Percentiles rank a stretch among this genome's conserved stretches.
Evolutionary conservation across 2,113 vertebrate species (phyloP).

Genomic region (Agelaius phoeniceus): DNA sequence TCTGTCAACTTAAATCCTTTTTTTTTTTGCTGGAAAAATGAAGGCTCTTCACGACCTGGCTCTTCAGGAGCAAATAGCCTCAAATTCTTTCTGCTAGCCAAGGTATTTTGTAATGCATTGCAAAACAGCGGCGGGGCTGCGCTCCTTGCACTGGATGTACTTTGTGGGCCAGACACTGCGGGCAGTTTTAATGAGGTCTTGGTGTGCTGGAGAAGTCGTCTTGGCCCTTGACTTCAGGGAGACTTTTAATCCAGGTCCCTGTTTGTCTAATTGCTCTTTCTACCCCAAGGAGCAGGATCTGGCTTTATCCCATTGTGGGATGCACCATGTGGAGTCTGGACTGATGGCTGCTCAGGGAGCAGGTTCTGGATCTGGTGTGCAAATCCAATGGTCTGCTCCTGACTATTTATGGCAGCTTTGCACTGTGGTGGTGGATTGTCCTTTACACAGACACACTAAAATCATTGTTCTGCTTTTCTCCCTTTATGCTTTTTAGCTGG

Average conservation of each 20-base stretch:
- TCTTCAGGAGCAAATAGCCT: constrained; percentile 46
- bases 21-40: constrained; percentile 41
- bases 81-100: constrained; percentile 62
- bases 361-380: neutral
- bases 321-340: neutral
- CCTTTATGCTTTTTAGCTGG: neutral
- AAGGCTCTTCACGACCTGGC: constrained; percentile 29
- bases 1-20: constrained; percentile 60
- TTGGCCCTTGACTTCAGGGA: neutral
- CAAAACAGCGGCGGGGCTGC: constrained; percentile 35
- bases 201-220: constrained; percentile 1
- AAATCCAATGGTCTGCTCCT: neutral
- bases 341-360: neutral
- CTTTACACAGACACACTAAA: neutral
- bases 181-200: constrained; percentile 33
- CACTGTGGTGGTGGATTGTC: neutral
- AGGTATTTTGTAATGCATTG: constrained; percentile 57
- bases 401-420: neutral
- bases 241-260: neutral
- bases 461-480: neutral
- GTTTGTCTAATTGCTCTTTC: neutral
- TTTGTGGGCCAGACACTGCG: constrained; percentile 48
- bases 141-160: constrained; percentile 35
- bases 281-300: neutral
- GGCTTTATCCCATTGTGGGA: neutral